Evolutionary conservation across 2,113 vertebrate species (phyloP).

Genomic region (Myrmecophaga tridactyla): DNA sequence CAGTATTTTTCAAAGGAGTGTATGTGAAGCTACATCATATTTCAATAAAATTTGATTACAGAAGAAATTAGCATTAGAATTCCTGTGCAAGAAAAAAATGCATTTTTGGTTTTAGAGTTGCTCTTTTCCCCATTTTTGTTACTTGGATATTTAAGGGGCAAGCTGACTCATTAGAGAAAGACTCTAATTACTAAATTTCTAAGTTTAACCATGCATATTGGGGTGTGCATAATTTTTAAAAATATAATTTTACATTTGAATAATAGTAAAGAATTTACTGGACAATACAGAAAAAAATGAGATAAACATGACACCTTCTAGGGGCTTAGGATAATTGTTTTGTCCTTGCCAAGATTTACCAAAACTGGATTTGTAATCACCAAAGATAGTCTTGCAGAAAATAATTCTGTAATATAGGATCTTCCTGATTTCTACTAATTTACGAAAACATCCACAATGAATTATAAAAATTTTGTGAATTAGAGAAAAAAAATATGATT

Average conservation of each 20-base stretch:
- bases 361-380: constrained; percentile 41
- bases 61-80: constrained; percentile 33
- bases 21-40: not conserved
- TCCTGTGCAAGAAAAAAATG: constrained; percentile 9
- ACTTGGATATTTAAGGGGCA: not conserved
- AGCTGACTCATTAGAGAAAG: not conserved
- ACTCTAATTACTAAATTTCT: not conserved
- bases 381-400: not conserved
- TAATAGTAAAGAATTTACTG: constrained; percentile 9
- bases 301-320: not conserved
- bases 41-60: constrained; percentile 10
- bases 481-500: constrained; percentile 28
- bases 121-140: not conserved
- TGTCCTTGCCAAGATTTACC: constrained; percentile 17
- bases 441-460: constrained; percentile 21
- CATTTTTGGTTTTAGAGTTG: constrained; percentile 42
- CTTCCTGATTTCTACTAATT: constrained; percentile 45
- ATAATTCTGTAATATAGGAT: not conserved
- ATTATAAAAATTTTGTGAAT: constrained; percentile 57
- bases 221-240: not conserved
- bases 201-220: not conserved
- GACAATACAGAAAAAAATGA: not conserved
- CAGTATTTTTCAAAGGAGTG: constrained; percentile 54
- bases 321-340: constrained; percentile 32
- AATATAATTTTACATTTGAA: not conserved